Base-by-base conservation (phyloP, 1,140 invertebrate species). In the Scaptomyza pallida region DNA sequence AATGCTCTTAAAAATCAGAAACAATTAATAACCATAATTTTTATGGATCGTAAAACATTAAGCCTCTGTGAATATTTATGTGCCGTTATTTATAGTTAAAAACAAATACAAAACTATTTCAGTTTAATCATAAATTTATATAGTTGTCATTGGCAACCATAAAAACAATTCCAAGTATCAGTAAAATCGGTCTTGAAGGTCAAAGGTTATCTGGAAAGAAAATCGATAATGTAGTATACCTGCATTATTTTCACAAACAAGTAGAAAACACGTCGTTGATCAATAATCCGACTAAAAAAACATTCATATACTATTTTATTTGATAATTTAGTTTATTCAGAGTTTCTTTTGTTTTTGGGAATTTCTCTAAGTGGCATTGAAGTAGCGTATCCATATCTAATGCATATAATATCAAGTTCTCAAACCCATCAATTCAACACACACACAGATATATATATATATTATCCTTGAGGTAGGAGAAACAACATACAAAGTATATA, bases 241-340 rank as follows among this genome's bases (percentile, higher is more conserved):
- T 23, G 17, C 12, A 15, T 19, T 6, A 8, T 47, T 54, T 15
- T 19, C 52, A 37, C 21, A 47, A n/a, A 3, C 17, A 54, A 55
- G 19, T 45, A 40, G 13, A 52, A 51, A 54, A 40, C 37, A 2
- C 44, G 33, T 6, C 30, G 15, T n/a, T n/a, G n/a, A n/a, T 15
- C 21, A 5, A 45, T 37, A 45, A 52, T 37, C 33, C 17, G 10
- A 17, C 40, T 30, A 21, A 5, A 41, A 37, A 37, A 56, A 43
- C 33, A 48, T 41, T 45, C 16, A 9, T 40, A 62, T 51, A 26
- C 8, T 60, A 16, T 55, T 71, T 16, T 76, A 55, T 75, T 81
- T 88, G 75, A 86, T 88, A 88, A 88, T 78, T 88, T 88, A 88
- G 51, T 88, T 88, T 88, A 82, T 88, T 88, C 71, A 82, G 74